Evolutionary conservation across 2,888 invertebrate genomes (phyloP), one percentile per base, ranked within the genome.

Genomic region (Muscina levida): DNA sequence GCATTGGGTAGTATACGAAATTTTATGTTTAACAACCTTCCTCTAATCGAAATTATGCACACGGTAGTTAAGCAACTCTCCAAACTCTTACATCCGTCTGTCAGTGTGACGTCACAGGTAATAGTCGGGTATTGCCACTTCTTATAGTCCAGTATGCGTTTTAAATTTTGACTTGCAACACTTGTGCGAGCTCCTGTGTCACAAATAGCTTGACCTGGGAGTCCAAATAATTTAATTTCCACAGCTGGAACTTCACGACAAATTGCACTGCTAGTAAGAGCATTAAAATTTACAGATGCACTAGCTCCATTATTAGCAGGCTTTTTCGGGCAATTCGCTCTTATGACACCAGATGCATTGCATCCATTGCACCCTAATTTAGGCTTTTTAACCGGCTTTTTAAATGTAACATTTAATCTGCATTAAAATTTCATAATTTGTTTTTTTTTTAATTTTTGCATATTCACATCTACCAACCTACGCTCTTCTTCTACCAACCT

Each of bases 131-230:
- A 81, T n/a, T 59, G 42, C 15, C 79, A 79, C 1, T 75, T 74
- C 17, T 77, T 74, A 4, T 67, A 68, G 8, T 79, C 68, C 62
- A 82, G 72, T 0, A 82, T 76, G 0, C 72, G 71, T 8, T 79
- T 81, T 8, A 83, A 26, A 24, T 72, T 79, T 6, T 77, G 39
- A 13, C 83, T 77, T 5, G 82, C 82, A 17, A 84, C 80, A 26
- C 84, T 83, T 1, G 82, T 83, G 42, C 78, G 70, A 22, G 83
- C 78, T 46, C 78, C 82, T 1, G 78, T 68, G 15, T 83, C 77
- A 10, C 81, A 68, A 74, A 78, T 83, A 1, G 78, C 81, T 22
- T 82, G 78, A 3, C 83, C 82, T 6, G 66, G 37, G 1, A 81
- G 62, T 39, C 81, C 83, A 73, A 76, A 79, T 6, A 79, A 4